Base-by-base conservation (phyloP, 2,888 invertebrate species). In the Calameuta idolon region DNA sequence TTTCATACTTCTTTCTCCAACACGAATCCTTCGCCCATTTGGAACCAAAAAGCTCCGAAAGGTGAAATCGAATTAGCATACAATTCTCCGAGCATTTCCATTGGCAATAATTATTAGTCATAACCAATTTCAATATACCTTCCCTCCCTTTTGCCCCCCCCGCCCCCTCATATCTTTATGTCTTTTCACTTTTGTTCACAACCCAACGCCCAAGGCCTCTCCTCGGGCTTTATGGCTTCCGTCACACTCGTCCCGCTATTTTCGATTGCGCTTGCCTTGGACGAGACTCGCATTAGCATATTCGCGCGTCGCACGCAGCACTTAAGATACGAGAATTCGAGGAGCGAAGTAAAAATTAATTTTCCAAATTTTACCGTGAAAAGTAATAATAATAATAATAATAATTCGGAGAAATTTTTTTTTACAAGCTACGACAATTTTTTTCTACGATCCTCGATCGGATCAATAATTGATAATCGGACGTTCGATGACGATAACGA, bases 101-200 rank as follows among this genome's bases (percentile, higher is more conserved):
- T 69, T 69, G 77, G 76, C 81, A 79, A 77, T 80, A 82, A 86
- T 82, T 82, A 82, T 86, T 85, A 83, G 85, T 86, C 85, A 84
- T 80, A 79, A 5, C 23, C 55, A 79, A 76, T 79, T 80, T 77
- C 77, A 80, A 78, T 79, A 77, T 81, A 77, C 77, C 74, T 81
- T 75, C 81, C 79, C 79, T 81, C 76, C 81, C 81, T 80, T 81
- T 79, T 81, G 68, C 78, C 9, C 76, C 74, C 12, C 30, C 33
- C 69, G 3, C 79, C 12, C 12, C 31, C 15, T 11, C 12, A 3
- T 31, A 15, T 31, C 12, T 31, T 3, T 12, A 31, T 71, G 55
- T 12, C 71, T 71, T 31, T 71, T 71, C 31, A 12, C 71, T 71
- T 71, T 34, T 71, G 2, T 12, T 30, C 33, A 4, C 31, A 30